Evolutionary conservation across 2,888 invertebrate species (phyloP).

Genomic region (Polylopha cassiicola): DNA sequence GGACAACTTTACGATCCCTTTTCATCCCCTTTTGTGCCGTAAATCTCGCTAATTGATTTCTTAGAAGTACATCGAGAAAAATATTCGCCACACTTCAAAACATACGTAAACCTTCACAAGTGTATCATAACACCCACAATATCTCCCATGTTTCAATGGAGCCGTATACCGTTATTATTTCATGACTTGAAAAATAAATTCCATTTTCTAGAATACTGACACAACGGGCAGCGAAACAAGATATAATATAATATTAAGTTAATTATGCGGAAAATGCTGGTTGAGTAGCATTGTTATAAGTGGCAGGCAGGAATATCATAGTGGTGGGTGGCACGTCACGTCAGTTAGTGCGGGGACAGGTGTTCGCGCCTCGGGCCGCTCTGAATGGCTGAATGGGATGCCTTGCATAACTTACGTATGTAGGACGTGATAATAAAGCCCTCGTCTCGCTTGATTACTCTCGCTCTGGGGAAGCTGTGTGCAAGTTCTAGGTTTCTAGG

Average conservation of each 20-base stretch:
- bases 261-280: slow-evolving; percentile 14
- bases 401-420: slow-evolving; percentile 5
- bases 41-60: slow-evolving; percentile 14
- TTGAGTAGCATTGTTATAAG: slow-evolving; percentile 18
- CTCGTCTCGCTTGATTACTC: slow-evolving; percentile 19
- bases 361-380: too few relatives aligned
- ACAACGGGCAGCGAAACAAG: background rate
- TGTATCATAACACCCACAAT: too few relatives aligned
- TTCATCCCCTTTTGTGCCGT: slow-evolving; percentile 2
- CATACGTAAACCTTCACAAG: too few relatives aligned
- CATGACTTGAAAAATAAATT: slow-evolving; percentile 2
- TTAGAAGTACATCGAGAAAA: slow-evolving; percentile 1
- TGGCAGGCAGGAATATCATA: slow-evolving; percentile 14
- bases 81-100: background rate
- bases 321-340: slow-evolving; percentile 7
- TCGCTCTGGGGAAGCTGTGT: slow-evolving; percentile 7
- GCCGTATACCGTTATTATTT: too few relatives aligned
- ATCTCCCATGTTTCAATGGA: too few relatives aligned
- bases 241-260: slow-evolving; percentile 10
- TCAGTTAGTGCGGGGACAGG: slow-evolving; percentile 13
- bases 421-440: slow-evolving; percentile 13
- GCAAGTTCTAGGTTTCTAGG: slow-evolving; percentile 22
- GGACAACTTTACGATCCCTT: slow-evolving; percentile 2
- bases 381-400: slow-evolving; percentile 19
- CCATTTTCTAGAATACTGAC: background rate